phyloP scores from a whole-genome alignment of 2,113 vertebrate species.

The Hymenochirus boettgeri region DNA sequence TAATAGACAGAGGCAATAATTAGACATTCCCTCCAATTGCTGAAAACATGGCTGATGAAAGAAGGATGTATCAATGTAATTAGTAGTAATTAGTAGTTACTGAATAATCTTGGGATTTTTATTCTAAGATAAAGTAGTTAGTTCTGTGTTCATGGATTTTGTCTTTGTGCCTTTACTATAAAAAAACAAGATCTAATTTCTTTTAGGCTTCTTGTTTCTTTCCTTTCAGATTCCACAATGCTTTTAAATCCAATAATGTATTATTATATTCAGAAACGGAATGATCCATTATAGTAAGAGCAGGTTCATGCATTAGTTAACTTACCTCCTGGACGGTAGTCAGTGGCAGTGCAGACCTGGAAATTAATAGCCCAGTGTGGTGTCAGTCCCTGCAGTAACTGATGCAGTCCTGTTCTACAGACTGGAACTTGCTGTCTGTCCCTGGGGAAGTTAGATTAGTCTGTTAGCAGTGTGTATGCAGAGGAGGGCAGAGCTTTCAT shows the following conservation, averaged over 20 bases:
- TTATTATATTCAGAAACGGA: neutral
- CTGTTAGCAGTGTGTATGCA: neutral
- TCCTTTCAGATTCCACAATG: too few species aligned
- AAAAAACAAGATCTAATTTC: too few species aligned
- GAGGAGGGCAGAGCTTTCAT: conserved; percentile 36
- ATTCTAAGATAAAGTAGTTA: too few species aligned
- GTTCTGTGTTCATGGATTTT: too few species aligned
- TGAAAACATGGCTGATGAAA: too few species aligned
- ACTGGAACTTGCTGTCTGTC: neutral
- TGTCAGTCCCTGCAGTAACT: conserved; percentile 6
- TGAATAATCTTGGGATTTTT: too few species aligned
- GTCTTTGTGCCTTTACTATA: too few species aligned
- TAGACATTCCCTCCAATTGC: too few species aligned
- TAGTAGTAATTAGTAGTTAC: too few species aligned
- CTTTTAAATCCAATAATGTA: neutral
- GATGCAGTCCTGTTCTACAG: conserved; percentile 25
- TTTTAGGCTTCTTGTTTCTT: too few species aligned
- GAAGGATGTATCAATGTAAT: too few species aligned
- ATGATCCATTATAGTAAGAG: neutral
- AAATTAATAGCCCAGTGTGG: conserved; percentile 24
- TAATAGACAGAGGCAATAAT: too few species aligned
- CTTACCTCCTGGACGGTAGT: conserved; percentile 20
- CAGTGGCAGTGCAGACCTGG: neutral
- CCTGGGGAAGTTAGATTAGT: conserved; percentile 8
- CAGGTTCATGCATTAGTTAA: neutral